phyloP scores from a whole-genome alignment of 2,888 invertebrate species.

The Drosophila pegasa region DNA sequence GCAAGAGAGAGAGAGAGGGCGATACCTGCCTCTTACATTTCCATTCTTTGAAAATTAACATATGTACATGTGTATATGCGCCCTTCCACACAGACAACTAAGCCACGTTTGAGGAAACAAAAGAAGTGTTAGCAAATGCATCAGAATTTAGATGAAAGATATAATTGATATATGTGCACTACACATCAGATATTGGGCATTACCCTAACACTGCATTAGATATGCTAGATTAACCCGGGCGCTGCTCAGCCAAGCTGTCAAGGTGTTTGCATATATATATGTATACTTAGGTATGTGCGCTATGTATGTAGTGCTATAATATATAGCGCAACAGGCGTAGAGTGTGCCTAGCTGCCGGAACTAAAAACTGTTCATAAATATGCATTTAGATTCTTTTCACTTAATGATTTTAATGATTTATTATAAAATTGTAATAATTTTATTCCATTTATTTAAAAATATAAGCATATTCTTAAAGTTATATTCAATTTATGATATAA shows the following conservation, averaged over 20 bases:
- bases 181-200: slow-evolving; percentile 9
- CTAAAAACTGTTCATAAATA: too few relatives aligned
- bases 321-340: too few relatives aligned
- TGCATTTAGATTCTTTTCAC: too few relatives aligned
- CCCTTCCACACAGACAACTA: slow-evolving; percentile 33
- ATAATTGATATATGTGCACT: neutral
- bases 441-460: too few relatives aligned
- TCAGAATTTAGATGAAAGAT: slow-evolving; percentile 6
- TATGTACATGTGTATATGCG: slow-evolving; percentile 9
- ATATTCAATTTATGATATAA: too few relatives aligned
- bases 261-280: neutral
- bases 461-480: too few relatives aligned
- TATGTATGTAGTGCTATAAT: too few relatives aligned
- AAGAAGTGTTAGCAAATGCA: slow-evolving; percentile 10
- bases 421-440: too few relatives aligned
- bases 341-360: too few relatives aligned
- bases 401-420: too few relatives aligned
- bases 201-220: slow-evolving; percentile 7
- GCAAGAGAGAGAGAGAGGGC: neutral
- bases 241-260: slow-evolving; percentile 1
- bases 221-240: neutral
- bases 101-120: slow-evolving; percentile 16
- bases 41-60: slow-evolving; percentile 72
- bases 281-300: too few relatives aligned
- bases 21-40: slow-evolving; percentile 19